Conservation (phyloP, 1,140 invertebrate species). For the Ceratosolen fusciceps region DNA sequence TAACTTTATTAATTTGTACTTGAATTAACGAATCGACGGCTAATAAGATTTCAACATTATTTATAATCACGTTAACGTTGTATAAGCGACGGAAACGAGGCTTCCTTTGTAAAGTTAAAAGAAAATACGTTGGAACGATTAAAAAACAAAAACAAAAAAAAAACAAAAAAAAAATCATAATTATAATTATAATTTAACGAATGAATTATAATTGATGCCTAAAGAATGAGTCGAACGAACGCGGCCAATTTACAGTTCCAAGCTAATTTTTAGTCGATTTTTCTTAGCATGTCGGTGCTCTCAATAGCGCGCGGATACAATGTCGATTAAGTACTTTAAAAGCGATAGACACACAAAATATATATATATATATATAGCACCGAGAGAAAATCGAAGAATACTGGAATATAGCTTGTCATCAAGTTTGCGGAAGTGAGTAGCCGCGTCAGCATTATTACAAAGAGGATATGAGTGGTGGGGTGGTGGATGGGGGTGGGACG, state of each 20-base stretch:
- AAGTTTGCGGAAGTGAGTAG: conserved; percentile 25
- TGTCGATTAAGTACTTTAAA: conserved; percentile 14
- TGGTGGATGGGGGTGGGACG: background rate
- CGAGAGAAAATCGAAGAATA: conserved; percentile 18
- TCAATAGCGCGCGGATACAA: background rate
- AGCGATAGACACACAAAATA: background rate
- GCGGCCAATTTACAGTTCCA: too few relatives aligned
- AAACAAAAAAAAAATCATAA: too few relatives aligned
- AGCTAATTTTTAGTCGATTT: background rate
- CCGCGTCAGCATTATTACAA: conserved; percentile 37
- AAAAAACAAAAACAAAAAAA: too few relatives aligned
- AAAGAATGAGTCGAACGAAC: too few relatives aligned
- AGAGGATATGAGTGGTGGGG: background rate
- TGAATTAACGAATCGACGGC: too few relatives aligned
- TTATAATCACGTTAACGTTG: too few relatives aligned
- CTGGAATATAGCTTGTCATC: conserved; percentile 32
- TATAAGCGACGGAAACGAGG: too few relatives aligned
- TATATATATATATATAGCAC: background rate
- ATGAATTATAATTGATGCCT: conserved; percentile 37
- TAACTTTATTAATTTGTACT: too few relatives aligned
- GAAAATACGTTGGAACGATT: too few relatives aligned
- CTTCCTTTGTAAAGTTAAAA: too few relatives aligned
- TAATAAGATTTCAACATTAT: too few relatives aligned
- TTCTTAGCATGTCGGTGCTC: background rate
- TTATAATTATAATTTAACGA: too few relatives aligned